Base-by-base conservation (phyloP, 1,140 invertebrate genomes). In the Odontomachus brunneus region DNA sequence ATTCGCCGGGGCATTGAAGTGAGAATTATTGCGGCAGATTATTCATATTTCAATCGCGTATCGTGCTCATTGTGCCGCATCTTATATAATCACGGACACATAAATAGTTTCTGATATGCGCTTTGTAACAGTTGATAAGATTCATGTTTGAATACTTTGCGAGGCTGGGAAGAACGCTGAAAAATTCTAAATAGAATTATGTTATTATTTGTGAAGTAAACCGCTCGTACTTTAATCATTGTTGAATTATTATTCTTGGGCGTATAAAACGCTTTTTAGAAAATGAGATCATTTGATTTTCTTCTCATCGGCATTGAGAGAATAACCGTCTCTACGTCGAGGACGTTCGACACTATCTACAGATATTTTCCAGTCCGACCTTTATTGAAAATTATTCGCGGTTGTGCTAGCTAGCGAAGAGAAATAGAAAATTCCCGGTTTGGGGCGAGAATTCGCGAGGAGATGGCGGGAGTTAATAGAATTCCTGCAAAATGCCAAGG, bases 391-490 rank as follows among this genome's bases (percentile, higher is more conserved):
- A 71, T 55, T 60, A 53, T 44, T 38, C 44, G 63, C 53, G 38
- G 24, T 19, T 17, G 19, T 26, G 19, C 14, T 69, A 80, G 17
- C 51, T n/a, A 44, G 14, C 48, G 7, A 48, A 65, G 57, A 60
- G 55, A 84, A 76, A 53, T 51, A 82, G 59, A 49, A 60, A 75
- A 83, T 76, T 76, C 80, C 80, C 24, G 57, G 44, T 63, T 74
- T 38, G 59, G 38, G 38, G 24, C 73, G 67, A 85, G 60, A 53
- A 62, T 66, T 81, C 24, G 26, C 33, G n/a, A 48, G 44, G 38
- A 65, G 69, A 60, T 55, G 22, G 51, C 15, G 59, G 38, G 38
- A 17, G 44, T 69, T 80, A 60, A 86, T 82, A 53, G 53, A 74
- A 74, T 72, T 33, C 48, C 63, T 66, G 62, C 57, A 73, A 44